Conservation (phyloP, 2,888 invertebrate species). For the Marronus borbonicus region DNA sequence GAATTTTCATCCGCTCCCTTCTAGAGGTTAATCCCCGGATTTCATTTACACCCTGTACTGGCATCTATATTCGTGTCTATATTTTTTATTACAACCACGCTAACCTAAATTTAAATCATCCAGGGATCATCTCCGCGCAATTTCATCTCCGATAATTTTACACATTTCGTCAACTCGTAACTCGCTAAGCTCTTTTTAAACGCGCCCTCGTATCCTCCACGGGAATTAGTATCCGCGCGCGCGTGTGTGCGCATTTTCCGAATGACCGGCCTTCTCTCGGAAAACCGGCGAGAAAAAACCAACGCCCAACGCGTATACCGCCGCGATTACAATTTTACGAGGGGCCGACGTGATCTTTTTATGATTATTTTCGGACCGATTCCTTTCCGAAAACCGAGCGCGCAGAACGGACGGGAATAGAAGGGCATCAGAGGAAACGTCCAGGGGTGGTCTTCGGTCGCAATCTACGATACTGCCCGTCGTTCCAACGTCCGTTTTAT, state of each 20-base stretch:
- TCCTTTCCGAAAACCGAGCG: conserved; percentile 19
- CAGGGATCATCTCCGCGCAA: too few relatives aligned
- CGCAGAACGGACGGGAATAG: neutral
- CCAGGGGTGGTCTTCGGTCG: conserved; percentile 21
- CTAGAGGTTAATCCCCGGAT: too few relatives aligned
- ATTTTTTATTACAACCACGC: too few relatives aligned
- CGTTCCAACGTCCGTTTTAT: neutral
- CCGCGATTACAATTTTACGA: conserved; percentile 52
- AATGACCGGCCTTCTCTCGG: neutral
- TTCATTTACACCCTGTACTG: too few relatives aligned
- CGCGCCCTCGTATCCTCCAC: neutral
- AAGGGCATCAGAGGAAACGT: neutral
- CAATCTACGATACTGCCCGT: neutral
- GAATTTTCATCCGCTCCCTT: too few relatives aligned
- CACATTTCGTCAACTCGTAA: neutral
- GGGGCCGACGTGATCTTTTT: conserved; percentile 52
- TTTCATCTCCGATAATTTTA: conserved; percentile 8
- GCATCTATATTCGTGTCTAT: too few relatives aligned
- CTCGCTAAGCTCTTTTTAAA: conserved; percentile 8
- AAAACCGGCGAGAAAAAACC: neutral
- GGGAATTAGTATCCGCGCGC: neutral
- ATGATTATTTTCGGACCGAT: conserved; percentile 51
- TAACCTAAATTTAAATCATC: too few relatives aligned
- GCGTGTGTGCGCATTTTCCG: neutral
- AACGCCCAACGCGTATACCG: neutral